These are phyloP conservation scores for Brachirus orientalis DNA, from an alignment of 2,113 vertebrate species.

Conservation along the genomic window DNA sequence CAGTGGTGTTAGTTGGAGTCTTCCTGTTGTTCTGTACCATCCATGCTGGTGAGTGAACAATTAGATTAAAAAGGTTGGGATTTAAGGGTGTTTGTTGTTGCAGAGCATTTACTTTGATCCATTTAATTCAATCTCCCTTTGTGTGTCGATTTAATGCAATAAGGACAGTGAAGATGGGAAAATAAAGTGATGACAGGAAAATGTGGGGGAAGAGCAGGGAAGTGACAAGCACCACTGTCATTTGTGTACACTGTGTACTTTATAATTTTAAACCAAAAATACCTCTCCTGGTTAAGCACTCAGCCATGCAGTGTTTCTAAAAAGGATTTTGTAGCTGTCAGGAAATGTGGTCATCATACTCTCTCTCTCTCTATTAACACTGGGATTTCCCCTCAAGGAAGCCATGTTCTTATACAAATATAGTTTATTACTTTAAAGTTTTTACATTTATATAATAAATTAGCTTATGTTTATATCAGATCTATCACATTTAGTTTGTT, in stretches of 20 bases:
- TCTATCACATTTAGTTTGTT: too few species aligned
- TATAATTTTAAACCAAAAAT: slow-evolving; percentile 13
- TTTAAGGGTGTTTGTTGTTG: background rate
- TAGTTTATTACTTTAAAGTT: background rate
- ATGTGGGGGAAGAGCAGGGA: background rate
- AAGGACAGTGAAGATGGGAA: background rate
- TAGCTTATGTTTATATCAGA: too few species aligned
- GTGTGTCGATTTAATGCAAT: background rate
- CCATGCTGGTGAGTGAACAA: slow-evolving; percentile 66
- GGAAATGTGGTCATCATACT: slow-evolving; percentile 24
- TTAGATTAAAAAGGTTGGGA: background rate
- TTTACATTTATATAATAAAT: too few species aligned
- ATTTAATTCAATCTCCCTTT: background rate
- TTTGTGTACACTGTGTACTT: too few species aligned
- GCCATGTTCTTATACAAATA: background rate
- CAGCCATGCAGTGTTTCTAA: background rate
- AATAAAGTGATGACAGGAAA: background rate
- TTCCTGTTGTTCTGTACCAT: slow-evolving; percentile 53
- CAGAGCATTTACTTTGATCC: background rate
- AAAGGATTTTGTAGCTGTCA: slow-evolving; percentile 4
- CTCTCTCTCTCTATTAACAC: slow-evolving; percentile 9
- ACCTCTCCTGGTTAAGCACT: slow-evolving; percentile 10
- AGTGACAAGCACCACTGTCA: background rate
- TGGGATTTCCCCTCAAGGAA: slow-evolving; percentile 8
- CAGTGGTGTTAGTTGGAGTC: slow-evolving; percentile 52